Base-by-base conservation (phyloP, 1,140 invertebrate genomes). In the Lutraria rhynchaena region DNA sequence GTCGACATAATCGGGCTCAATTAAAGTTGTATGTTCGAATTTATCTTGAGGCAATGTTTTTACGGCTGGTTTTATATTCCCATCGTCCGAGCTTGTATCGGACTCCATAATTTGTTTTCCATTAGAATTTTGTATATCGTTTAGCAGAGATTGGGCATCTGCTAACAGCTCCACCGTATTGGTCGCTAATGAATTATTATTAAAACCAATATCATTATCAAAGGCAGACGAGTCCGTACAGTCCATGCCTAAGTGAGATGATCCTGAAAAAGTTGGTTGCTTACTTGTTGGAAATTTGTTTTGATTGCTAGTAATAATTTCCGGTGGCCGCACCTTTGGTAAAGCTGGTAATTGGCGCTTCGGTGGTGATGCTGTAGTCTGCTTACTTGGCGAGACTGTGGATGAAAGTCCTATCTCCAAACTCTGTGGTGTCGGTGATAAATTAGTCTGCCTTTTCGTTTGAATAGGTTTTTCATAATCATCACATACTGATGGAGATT, bases 271-370 rank as follows among this genome's bases (percentile, higher is more conserved):
- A 41, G 37, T 41, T 41, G 37, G 15, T 7, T 41, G 5, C 37
- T 41, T 41, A 7, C 37, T 41, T 7, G 37, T 7, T 41, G 37
- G 37, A 41, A 41, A 41, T n/a, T n/a, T n/a, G n/a, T 61, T 35
- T 4, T 65, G 22, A 11, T 65, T 2, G 2, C 13, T 65, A 13
- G 1, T 49, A 49, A 4, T 41, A 27, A 5, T 33, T 35, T 33
- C 29, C 17, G 29, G 22, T 2, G 35, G 11, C 1, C 17, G 19
- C 1, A 35, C 35, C 53, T 65, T 76, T 19, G 75, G 75, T 29
- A 46, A 67, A 27, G 75, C 51, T 35, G 75, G 75, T 17, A 77
- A 31, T 27, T 37, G 44, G 15, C 75, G 75, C 55, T 77, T 77
- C 2, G 37, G 57, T 31, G 41, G 49, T n/a, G 60, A 13, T 31